Evolutionary conservation across 37 sponge, comb jelly and placozoan species (phyloP).

Genomic region (Beroe ovata): DNA sequence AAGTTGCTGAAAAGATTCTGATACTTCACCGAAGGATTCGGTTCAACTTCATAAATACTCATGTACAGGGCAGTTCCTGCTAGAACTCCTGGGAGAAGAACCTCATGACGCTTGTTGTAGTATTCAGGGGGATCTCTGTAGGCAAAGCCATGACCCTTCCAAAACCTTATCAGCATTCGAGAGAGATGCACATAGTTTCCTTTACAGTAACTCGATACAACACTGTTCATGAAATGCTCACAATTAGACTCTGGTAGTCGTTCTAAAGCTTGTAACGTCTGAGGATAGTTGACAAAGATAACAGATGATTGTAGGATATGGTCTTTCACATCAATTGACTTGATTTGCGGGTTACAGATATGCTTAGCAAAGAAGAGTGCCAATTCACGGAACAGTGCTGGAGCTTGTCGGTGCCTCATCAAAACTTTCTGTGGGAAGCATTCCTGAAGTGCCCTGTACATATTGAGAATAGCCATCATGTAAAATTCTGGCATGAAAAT

Average conservation of each 20-base stretch:
- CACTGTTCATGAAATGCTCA: conserved; percentile 1
- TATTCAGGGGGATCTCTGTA: conserved; percentile 41
- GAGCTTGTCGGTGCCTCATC: conserved; percentile 42
- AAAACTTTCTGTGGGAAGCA: conserved; percentile 21
- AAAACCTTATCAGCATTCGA: conserved; percentile 29
- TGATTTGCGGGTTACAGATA: not conserved
- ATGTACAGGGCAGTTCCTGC: conserved; percentile 37
- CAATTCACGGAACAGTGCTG: conserved; percentile 25
- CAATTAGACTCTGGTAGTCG: conserved; percentile 24
- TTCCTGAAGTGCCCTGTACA: conserved; percentile 40
- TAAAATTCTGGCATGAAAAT: conserved; percentile 40
- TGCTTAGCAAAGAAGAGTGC: conserved; percentile 43
- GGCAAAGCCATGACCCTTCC: conserved; percentile 57
- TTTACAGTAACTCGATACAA: conserved; percentile 14
- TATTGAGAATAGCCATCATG: conserved; percentile 62
- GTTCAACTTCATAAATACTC: conserved; percentile 48
- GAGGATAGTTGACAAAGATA: conserved; percentile 60
- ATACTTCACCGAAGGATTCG: conserved; percentile 45
- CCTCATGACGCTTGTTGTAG: conserved; percentile 18
- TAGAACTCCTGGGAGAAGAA: conserved; percentile 22
- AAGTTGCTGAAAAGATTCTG: conserved; percentile 40
- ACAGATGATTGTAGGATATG: conserved; percentile 52
- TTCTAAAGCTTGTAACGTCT: conserved; percentile 37
- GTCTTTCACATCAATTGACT: conserved; percentile 22
- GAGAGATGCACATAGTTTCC: conserved; percentile 50